Percentiles rank a stretch among this genome's conserved stretches.
These are phyloP conservation scores for Daktulosphaira vitifoliae DNA, from an alignment of 1,140 invertebrate genomes.

Conservation along the genomic window DNA sequence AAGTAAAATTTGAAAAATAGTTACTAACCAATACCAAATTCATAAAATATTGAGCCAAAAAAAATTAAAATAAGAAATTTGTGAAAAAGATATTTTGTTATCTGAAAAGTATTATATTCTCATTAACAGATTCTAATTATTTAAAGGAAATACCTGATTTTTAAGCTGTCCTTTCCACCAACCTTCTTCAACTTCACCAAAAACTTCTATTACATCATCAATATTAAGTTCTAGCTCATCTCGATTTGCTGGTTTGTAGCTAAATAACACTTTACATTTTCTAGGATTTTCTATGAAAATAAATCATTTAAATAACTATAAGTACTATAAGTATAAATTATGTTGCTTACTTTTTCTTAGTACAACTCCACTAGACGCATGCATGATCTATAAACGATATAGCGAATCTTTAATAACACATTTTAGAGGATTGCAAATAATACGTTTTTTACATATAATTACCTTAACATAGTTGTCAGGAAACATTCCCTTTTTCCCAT, in stretches of 20 bases:
- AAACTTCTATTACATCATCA: conserved; percentile 77
- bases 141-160: too few relatives aligned
- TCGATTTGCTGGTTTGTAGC: conserved; percentile 81
- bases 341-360: conserved; percentile 21
- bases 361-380: neutral
- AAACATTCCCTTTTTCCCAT: conserved; percentile 85
- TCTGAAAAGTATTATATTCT: too few relatives aligned
- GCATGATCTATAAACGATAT: neutral
- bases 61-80: too few relatives aligned
- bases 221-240: conserved; percentile 81
- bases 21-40: too few relatives aligned
- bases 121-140: too few relatives aligned
- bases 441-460: conserved; percentile 19
- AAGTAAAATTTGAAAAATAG: too few relatives aligned
- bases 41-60: too few relatives aligned
- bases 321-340: neutral
- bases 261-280: conserved; percentile 77
- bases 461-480: conserved; percentile 93
- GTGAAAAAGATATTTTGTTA: too few relatives aligned
- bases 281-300: conserved; percentile 39
- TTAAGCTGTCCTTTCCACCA: conserved; percentile 76
- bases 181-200: conserved; percentile 69
- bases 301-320: neutral
- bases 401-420: neutral
- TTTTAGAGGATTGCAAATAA: too few relatives aligned